Evolutionary conservation across 2,113 vertebrate genomes (phyloP), one percentile per base, ranked within the genome.

Genomic region (Megaleporinus macrocephalus): DNA sequence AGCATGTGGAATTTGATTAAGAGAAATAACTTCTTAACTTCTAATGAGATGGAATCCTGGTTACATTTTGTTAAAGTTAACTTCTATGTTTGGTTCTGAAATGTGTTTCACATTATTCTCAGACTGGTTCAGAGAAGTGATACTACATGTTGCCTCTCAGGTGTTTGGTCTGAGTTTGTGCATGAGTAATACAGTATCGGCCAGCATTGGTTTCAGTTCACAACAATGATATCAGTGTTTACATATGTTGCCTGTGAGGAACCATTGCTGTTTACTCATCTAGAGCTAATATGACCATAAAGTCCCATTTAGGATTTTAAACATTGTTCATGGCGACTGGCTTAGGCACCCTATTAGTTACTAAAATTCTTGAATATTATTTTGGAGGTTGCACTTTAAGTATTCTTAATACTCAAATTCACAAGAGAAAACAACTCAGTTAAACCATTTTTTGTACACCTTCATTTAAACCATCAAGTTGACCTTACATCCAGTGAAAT

Each of bases 151-250:
- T 44, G 3, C 30, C 24, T 59, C 49, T 29, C 33, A 27, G 57
- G 53, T 59, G n/a, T 59, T 66, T 29, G 29, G 62, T 29, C 51
- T 7, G 24, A 4, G 3, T 44, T 4, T 71, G 33, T 29, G 9
- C 51, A 29, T 78, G 69, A 80, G 18, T 80, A 65, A 80, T 16
- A 1, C 74, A 79, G 47, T 88, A 87, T 88, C 90, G 85, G 79
- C 65, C 44, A 2, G 79, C 87, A 87, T 83, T 83, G 81, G 90
- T 91, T 90, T 92, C 90, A 87, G 83, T 83, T 83, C 85, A 59
- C 73, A 61, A 88, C 83, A 90, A 90, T 92, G 86, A 73, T 92
- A 91, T 90, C 86, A 87, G 89, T 92, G 77, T 91, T 91, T 89
- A 69, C 90, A 88, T 89, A 91, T 11, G 55, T 74, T 81, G 77